These are phyloP conservation scores for Gallinago paraguaiae DNA, from an alignment of 2,113 vertebrate species.

Conservation along the genomic window DNA sequence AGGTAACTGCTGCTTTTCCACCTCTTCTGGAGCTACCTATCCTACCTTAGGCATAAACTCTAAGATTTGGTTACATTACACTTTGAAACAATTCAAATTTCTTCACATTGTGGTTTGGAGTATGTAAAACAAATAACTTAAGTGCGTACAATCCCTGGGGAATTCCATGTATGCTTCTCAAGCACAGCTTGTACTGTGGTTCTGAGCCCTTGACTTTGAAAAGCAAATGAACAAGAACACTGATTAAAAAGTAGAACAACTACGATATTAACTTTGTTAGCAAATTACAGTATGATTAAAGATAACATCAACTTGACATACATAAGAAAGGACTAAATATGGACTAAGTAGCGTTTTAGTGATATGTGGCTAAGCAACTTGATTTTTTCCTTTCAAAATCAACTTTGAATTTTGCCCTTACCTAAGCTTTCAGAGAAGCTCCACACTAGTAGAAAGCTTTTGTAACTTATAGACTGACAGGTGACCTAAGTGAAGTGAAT, in stretches of 20 bases:
- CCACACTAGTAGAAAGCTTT: neutral
- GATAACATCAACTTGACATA: neutral
- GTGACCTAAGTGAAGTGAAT: neutral
- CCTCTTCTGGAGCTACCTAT: neutral
- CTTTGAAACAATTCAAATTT: neutral
- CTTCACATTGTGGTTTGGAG: neutral
- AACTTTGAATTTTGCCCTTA: neutral
- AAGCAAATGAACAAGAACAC: neutral
- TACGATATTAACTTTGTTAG: neutral
- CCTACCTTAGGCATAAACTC: neutral
- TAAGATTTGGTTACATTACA: neutral
- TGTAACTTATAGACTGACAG: neutral
- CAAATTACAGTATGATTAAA: neutral
- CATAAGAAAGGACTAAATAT: neutral
- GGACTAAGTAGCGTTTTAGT: neutral
- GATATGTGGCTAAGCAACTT: neutral
- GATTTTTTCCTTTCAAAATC: neutral
- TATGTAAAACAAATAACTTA: neutral
- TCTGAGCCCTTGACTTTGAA: neutral
- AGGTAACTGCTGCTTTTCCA: neutral
- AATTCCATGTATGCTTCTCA: neutral
- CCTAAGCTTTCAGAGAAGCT: neutral
- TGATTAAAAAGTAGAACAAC: neutral
- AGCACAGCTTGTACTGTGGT: neutral
- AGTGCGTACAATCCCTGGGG: neutral